Evolutionary conservation across 2,888 invertebrate species (phyloP), one percentile per base, ranked within the genome.

Genomic region (Cerastis leucographa): DNA sequence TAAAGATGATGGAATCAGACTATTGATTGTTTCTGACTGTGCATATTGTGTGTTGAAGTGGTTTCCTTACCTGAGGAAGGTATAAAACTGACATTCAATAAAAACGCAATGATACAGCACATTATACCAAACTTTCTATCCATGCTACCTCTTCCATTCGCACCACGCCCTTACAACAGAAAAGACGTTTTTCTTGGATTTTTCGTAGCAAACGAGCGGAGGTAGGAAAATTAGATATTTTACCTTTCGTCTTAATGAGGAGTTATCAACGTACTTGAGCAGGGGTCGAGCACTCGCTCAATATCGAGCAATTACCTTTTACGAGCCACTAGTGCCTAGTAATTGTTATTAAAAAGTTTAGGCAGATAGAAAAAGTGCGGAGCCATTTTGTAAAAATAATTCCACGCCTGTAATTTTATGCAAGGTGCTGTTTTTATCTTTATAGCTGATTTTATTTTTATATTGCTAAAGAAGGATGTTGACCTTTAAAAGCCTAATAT

Each of bases 181-280:
- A 91, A 90, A 89, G 87, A 88, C 87, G 92, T 94, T 93, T 92
- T 92, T 93, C 93, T 92, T 91, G 90, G 91, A 92, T 92, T 94
- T 94, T 94, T 94, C 92, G 91, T 91, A 93, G 91, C 90, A 89
- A 90, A 91, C 87, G 88, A 88, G 90, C 85, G 90, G 89, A 92
- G 91, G 92, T 90, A 91, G 89, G 91, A 90, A 94, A 95, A 95
- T 95, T 94, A 94, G 93, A 93, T 93, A 92, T 93, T 94, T 93
- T 91, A 90, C 91, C 89, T 88, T 79, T 86, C 83, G 85, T 73
- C 90, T 89, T 94, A 95, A 95, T 94, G 93, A 94, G 93, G 90
- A 92, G 91, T 94, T 94, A 94, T 93, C 92, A 91, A 83, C 84
- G 85, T 78, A 87, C 89, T 89, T 87, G 87, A 88, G 88, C 81